These are phyloP conservation scores for Deroplatys truncata DNA, from an alignment of 2,888 invertebrate species.

Conservation along the genomic window DNA sequence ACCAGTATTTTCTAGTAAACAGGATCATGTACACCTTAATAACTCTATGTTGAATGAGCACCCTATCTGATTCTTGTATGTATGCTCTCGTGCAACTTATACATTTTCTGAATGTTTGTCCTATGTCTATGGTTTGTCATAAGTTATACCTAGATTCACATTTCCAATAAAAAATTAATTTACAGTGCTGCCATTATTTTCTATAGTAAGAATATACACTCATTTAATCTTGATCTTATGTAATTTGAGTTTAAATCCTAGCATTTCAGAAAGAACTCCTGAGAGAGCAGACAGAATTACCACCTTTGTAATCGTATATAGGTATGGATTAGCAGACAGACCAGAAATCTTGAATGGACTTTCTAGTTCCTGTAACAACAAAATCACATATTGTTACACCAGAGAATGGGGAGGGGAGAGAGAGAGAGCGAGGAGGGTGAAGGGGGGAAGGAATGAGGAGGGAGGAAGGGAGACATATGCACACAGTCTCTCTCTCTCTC, in stretches of 20 bases:
- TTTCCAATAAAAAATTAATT: background rate
- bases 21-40: background rate
- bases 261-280: slow-evolving; percentile 91
- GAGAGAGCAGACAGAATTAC: slow-evolving; percentile 93
- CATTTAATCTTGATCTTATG: slow-evolving; percentile 93
- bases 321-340: slow-evolving; percentile 89
- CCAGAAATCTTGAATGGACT: slow-evolving; percentile 96
- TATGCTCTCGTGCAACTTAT: background rate
- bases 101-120: background rate
- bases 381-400: background rate
- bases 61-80: background rate
- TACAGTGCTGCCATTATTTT: background rate
- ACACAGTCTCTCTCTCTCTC: no score
- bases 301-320: slow-evolving; percentile 93
- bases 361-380: slow-evolving; percentile 76
- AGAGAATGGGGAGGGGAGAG: no score
- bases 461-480: no score
- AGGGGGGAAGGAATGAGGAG: no score
- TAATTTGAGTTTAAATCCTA: slow-evolving; percentile 93
- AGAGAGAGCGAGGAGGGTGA: no score
- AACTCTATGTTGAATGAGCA: background rate
- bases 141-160: background rate
- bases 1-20: no score
- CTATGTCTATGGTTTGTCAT: background rate
- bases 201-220: background rate